Base-by-base conservation (phyloP, 2,113 vertebrate genomes). In the Percopsis transmontana region DNA sequence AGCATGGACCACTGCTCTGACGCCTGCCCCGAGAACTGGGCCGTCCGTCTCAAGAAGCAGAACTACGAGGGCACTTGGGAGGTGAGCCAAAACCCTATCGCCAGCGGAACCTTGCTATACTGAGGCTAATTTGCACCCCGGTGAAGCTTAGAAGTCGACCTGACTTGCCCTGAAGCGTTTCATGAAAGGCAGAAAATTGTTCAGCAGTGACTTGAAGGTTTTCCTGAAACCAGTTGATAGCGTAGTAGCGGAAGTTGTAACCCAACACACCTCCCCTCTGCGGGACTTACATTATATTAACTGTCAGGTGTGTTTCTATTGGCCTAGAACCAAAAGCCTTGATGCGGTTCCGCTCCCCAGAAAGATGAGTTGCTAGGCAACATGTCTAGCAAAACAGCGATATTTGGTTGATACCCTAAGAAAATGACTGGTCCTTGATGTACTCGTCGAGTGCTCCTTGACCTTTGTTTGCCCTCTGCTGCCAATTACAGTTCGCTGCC, bases 1-100 rank as follows among this genome's bases (percentile, higher is more conserved):
- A 92, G 94, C 82, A 95, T 99, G 96, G 95, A 96, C 77, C 97
- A 99, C 88, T 99, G 96, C 27, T 96, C 95, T 67, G 97, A 99
- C 82, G 94, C 95, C 74, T 94, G 93, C 38, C 91, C 95, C 0
- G 96, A 98, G 83, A 96, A 97, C 92, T 99, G 97, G 97, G 95
- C 95, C 87, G 90, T 99, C 65, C 93, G 89, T 58, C 94, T 99
- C 81, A 98, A 98, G 91, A 99, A 98, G 85, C 97, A 99, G 88
- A 97, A 93, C 0, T 98, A 96, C 0, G 96, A 98, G 78, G 97
- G 97, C 75, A 91, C 91, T 2, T 99, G 97, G 97, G 97, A 99
- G 97, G 97, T 99, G 87, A 95, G 93, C 1, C 44, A 9, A 27
- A 50, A 21, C 73, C n/a, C 40, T 67, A 67, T 75, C 70, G 72